phyloP scores from a whole-genome alignment of 2,113 vertebrate species.

The Cranoglanis bouderius region DNA sequence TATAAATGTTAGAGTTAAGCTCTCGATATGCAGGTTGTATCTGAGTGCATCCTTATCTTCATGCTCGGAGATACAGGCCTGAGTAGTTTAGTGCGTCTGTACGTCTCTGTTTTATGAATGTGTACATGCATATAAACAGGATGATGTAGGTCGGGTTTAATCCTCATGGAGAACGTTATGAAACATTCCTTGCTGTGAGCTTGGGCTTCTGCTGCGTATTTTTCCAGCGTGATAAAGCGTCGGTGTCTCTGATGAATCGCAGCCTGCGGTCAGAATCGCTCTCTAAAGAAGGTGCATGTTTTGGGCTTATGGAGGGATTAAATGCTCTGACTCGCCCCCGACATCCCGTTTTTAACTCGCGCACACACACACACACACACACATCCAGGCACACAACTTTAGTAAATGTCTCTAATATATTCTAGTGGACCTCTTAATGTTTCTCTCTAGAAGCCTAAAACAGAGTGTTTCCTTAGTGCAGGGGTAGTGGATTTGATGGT shows the following conservation, averaged over 20 bases:
- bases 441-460: no score
- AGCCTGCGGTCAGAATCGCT: not conserved
- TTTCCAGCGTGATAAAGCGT: not conserved
- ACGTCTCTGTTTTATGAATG: not conserved
- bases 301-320: constrained; percentile 32
- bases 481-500: no score
- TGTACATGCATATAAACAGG: not conserved
- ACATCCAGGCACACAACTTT: not conserved
- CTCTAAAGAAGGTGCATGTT: constrained; percentile 5
- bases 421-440: no score
- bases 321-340: constrained; percentile 17
- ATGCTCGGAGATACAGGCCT: not conserved
- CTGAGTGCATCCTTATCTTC: not conserved
- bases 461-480: no score
- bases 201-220: not conserved
- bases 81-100: not conserved
- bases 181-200: not conserved
- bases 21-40: not conserved
- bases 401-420: not conserved
- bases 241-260: not conserved
- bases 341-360: not conserved
- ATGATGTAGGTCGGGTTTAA: not conserved
- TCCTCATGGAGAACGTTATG: not conserved
- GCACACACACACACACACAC: constrained; percentile 5
- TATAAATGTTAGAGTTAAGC: not conserved